A percentile compares a stretch with the other conserved stretches of the same genome.
phyloP scores from a whole-genome alignment of 2,797 vertebrate species.

The Megaceryle alcyon region DNA sequence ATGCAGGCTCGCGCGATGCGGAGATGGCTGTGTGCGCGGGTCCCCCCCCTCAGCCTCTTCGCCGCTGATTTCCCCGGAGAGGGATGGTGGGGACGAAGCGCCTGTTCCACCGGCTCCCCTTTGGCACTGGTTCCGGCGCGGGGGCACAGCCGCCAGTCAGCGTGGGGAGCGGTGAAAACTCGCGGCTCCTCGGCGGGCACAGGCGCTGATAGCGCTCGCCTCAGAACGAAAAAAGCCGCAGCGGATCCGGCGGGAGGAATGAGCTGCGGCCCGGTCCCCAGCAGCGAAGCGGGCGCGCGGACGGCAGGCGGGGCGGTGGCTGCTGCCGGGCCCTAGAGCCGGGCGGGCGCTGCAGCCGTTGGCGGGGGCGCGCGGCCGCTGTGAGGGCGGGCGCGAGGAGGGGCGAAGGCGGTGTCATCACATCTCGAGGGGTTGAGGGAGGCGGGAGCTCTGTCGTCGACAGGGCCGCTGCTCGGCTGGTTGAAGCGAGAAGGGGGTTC shows the following conservation, averaged over 20 bases:
- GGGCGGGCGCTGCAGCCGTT: neutral
- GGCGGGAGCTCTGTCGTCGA: fast-evolving
- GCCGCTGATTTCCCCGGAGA: neutral
- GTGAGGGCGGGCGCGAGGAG: neutral
- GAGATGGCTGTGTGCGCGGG: neutral
- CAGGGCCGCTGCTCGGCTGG: fast-evolving
- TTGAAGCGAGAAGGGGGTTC: fast-evolving
- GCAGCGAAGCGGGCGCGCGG: neutral
- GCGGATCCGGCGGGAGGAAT: neutral
- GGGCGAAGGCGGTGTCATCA: neutral
- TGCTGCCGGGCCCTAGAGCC: neutral
- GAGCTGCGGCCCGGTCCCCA: neutral
- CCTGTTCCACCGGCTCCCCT: neutral
- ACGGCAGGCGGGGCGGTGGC: neutral
- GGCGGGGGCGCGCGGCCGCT: neutral
- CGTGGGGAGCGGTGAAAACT: neutral
- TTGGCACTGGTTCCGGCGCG: too few relatives aligned
- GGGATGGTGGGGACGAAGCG: neutral
- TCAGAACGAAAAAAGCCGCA: neutral
- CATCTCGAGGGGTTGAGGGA: too few relatives aligned
- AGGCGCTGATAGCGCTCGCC: neutral
- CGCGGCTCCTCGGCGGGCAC: neutral
- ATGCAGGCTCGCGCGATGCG: constrained; percentile 18
- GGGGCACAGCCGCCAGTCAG: neutral
- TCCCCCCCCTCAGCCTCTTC: neutral